Evolutionary conservation across 1,140 invertebrate species (phyloP), one percentile per base, ranked within the genome.

Genomic region (Diabrotica virgifera): DNA sequence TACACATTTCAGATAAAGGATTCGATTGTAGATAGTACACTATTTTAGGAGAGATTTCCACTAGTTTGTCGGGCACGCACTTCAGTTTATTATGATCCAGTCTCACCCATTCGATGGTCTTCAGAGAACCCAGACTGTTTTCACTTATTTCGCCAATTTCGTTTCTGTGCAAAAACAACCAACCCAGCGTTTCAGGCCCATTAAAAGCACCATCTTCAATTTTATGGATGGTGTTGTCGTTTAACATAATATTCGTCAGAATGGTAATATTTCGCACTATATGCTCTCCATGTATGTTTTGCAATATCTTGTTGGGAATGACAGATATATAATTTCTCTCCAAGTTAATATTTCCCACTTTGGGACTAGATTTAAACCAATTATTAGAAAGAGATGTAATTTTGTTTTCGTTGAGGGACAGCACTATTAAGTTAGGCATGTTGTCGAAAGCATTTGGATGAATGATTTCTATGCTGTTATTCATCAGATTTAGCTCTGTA

Each of bases 111-210:
- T 74, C 71, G 7, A 76, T 58, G 6, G 38, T 67, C 55, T 64
- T 69, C 36, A 76, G 63, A 11, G 66, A 61, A 7, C 70, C 71
- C 50, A 77, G 65, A 37, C 72, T 62, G 2, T 66, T 38, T 10
- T 60, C 59, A 57, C 72, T 66, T 14, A 77, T 67, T 51, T 72
- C 68, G 14, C 66, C 54, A 8, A 77, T 63, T 63, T 72, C 66
- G 63, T 78, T 78, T 46, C 67, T 68, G 46, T 73, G 72, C 12
- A 78, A 68, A 67, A 76, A 74, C 61, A 78, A 66, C 74, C 73
- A 76, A 2, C 75, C 74, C 14, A 78, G 66, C 13, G 66, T 59
- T 46, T 72, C 65, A 13, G 74, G 52, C 8, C 73, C 73, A 38
- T 71, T 62, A 46, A 78, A 77, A 38, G 75, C 75, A 5, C 69